Conservation (phyloP, 2,113 vertebrate species). For the Enhydra lutris region DNA sequence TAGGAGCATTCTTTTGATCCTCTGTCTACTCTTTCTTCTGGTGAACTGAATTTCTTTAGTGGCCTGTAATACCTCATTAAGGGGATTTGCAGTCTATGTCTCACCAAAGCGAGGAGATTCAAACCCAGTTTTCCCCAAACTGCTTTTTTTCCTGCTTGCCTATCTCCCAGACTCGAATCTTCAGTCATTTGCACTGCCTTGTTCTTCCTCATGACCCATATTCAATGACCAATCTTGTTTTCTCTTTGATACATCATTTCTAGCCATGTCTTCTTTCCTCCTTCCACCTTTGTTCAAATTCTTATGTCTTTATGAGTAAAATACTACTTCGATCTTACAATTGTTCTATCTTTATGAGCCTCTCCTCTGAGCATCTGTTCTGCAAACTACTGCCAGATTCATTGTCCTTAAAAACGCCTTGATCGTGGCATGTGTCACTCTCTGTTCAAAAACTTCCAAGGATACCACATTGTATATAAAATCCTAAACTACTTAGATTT, state of each 20-base stretch:
- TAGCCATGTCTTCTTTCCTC: not conserved
- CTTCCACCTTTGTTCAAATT: not conserved
- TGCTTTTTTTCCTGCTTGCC: not conserved
- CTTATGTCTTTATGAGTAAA: not conserved
- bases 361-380: conserved; percentile 7
- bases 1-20: not conserved
- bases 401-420: conserved; percentile 20
- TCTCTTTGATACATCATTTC: not conserved
- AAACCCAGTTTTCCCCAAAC: not conserved
- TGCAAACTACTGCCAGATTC: not conserved
- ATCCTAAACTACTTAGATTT: not conserved
- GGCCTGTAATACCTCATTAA: not conserved
- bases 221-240: not conserved
- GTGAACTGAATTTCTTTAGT: not conserved
- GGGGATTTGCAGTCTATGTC: not conserved
- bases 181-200: not conserved
- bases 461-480: not conserved
- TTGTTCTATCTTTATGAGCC: not conserved
- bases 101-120: not conserved
- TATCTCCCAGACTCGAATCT: not conserved
- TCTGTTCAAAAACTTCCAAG: not conserved
- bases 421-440: not conserved
- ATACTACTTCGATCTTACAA: not conserved
- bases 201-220: not conserved
- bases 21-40: not conserved